Base-by-base conservation (phyloP, 2,113 vertebrate genomes). In the Silurus asotus region DNA sequence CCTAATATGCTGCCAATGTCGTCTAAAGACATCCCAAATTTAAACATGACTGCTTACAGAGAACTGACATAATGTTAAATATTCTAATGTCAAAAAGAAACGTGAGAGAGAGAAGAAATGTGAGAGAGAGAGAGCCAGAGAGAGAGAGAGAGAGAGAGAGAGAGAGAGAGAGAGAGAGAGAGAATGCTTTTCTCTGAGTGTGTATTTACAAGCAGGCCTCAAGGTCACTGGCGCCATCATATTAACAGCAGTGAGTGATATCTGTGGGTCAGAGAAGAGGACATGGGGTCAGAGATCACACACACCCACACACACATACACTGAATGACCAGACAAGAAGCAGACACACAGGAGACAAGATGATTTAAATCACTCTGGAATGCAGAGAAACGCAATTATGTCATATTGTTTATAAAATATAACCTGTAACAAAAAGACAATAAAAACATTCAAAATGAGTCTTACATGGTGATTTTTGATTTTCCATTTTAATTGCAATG, bases 221-320 rank as follows among this genome's bases (percentile, higher is more conserved):
- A 87, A 87, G 70, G 80, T 76, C 80, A 82, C 69, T 65, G 78
- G 69, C 17, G 19, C 64, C 79, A 86, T 75, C 48, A 65, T 64
- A 87, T 64, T 56, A 82, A 75, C 70, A 45, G 49, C 70, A 82
- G 58, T 82, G 79, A 81, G 53, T 82, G 85, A 61, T 82, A 86
- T 76, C 79, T 82, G 20, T 64, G 69, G 79, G 69, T 86, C 80
- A 77, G 19, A 23, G 72, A 51, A 76, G 85, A 75, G 84, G 76
- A 80, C 77, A 86, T 14, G 13, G 19, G 49, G 79, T 65, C 85
- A 76, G n/a, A 76, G 67, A 75, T 48, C 65, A 72, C 78, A 49
- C 64, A 61, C 77, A 25, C 65, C 15, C 56, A 25, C n/a, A 64
- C 14, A 72, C 53, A 69, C 48, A 81, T 70, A 59, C 28, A 81